Conservation (phyloP, 2,888 invertebrate species). For the Minunthozetes semirufus region DNA sequence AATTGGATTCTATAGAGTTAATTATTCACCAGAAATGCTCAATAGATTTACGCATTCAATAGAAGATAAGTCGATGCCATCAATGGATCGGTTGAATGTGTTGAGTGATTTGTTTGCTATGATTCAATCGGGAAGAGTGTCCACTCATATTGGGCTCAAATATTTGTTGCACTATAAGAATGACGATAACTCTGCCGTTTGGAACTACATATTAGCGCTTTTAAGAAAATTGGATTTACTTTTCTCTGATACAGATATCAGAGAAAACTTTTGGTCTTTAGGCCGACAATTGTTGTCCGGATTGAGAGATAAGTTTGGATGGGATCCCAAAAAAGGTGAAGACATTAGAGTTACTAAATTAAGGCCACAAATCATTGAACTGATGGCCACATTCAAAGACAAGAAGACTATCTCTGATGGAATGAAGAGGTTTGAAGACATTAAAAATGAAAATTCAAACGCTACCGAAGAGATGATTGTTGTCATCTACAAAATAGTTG, state of each 20-base stretch:
- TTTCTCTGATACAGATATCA: constrained; percentile 69
- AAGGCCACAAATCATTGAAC: constrained; percentile 71
- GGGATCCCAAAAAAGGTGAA: constrained; percentile 74
- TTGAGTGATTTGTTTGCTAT: constrained; percentile 58
- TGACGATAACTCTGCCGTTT: constrained; percentile 87
- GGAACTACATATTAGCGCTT: constrained; percentile 74
- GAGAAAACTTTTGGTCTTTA: constrained; percentile 65
- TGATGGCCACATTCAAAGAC: constrained; percentile 73
- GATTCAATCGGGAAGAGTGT: constrained; percentile 71
- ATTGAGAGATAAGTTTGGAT: constrained; percentile 68
- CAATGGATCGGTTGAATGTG: constrained; percentile 79
- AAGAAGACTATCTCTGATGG: constrained; percentile 69
- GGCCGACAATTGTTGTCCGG: constrained; percentile 66
- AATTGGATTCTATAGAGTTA: constrained; percentile 83
- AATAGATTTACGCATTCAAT: constrained; percentile 70
- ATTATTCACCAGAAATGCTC: constrained; percentile 69
- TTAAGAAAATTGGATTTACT: constrained; percentile 67
- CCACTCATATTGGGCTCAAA: constrained; percentile 70
- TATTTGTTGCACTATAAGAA: constrained; percentile 75
- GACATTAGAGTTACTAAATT: constrained; percentile 76
- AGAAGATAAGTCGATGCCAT: constrained; percentile 67
- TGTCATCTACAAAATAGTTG: not conserved
- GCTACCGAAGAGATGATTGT: constrained; percentile 63
- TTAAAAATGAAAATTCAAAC: constrained; percentile 54
- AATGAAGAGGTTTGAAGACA: constrained; percentile 60